Evolutionary conservation across 2,797 vertebrate species (phyloP).

Genomic region (Muscicapa striata): DNA sequence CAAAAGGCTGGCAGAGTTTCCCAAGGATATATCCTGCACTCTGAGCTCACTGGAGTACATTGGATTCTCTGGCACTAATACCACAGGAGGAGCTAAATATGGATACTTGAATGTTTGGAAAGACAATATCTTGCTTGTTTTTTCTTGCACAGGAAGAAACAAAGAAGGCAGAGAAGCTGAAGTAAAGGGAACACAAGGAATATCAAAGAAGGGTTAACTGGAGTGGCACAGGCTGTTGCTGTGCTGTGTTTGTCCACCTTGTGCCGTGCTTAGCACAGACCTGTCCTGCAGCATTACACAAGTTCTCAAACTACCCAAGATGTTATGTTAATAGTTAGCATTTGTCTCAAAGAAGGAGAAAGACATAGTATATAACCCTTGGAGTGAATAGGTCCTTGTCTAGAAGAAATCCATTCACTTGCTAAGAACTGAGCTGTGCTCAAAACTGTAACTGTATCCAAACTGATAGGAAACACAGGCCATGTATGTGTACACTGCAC

Average conservation of each 20-base stretch:
- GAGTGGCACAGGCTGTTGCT: background rate
- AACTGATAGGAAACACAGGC: background rate
- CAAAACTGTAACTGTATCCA: background rate
- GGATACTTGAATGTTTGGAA: conserved; percentile 44
- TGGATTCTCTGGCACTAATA: conserved; percentile 49
- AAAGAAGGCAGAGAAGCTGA: background rate
- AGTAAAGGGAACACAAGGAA: background rate
- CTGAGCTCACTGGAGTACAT: conserved; percentile 25
- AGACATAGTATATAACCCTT: background rate
- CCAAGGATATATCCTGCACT: background rate
- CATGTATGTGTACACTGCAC: fast-evolving
- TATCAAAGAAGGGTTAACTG: conserved; percentile 43
- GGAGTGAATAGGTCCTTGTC: background rate
- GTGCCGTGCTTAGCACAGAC: conserved; percentile 24
- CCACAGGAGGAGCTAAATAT: conserved; percentile 52
- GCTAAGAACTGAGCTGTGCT: background rate
- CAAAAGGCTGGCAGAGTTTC: conserved; percentile 38
- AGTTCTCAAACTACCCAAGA: conserved; percentile 10
- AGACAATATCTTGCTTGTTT: conserved; percentile 30
- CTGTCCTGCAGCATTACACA: conserved; percentile 61
- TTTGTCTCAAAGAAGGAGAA: background rate
- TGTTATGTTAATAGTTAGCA: conserved; percentile 11
- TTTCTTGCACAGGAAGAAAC: background rate
- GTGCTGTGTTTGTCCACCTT: conserved; percentile 37
- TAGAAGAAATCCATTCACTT: background rate